These are phyloP conservation scores for Diorhabda sublineata DNA, from an alignment of 1,140 invertebrate species.

Conservation along the genomic window DNA sequence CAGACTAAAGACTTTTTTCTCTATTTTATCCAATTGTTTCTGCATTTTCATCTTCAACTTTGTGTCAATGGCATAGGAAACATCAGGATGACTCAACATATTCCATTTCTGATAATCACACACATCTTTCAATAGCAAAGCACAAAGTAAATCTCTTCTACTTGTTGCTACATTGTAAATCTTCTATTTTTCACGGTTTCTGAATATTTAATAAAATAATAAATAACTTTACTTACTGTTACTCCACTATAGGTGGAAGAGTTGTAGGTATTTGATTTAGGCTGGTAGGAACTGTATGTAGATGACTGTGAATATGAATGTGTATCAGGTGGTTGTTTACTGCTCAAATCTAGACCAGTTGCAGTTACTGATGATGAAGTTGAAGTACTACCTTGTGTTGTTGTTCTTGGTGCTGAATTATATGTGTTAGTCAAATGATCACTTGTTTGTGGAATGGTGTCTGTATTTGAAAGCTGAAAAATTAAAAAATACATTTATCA, in stretches of 20 bases:
- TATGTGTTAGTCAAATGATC: constrained; percentile 39
- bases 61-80: no score
- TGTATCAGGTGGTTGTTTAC: constrained; percentile 35
- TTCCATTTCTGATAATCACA: no score
- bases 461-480: constrained; percentile 42
- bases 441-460: constrained; percentile 43
- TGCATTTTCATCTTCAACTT: no score
- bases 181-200: no score
- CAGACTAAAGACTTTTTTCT: no score
- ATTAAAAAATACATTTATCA: constrained; percentile 7
- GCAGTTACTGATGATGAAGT: constrained; percentile 26
- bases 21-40: no score
- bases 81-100: no score
- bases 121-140: no score
- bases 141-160: no score
- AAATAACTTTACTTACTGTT: constrained; percentile 30
- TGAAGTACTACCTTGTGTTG: constrained; percentile 25
- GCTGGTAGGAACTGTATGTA: constrained; percentile 40
- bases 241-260: constrained; percentile 37
- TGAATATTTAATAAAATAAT: background rate
- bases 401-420: constrained; percentile 30
- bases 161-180: no score
- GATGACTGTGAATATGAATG: constrained; percentile 40
- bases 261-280: constrained; percentile 40
- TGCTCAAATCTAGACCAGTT: constrained; percentile 33